phyloP scores from a whole-genome alignment of 2,113 vertebrate species.

The Cervus canadensis region DNA sequence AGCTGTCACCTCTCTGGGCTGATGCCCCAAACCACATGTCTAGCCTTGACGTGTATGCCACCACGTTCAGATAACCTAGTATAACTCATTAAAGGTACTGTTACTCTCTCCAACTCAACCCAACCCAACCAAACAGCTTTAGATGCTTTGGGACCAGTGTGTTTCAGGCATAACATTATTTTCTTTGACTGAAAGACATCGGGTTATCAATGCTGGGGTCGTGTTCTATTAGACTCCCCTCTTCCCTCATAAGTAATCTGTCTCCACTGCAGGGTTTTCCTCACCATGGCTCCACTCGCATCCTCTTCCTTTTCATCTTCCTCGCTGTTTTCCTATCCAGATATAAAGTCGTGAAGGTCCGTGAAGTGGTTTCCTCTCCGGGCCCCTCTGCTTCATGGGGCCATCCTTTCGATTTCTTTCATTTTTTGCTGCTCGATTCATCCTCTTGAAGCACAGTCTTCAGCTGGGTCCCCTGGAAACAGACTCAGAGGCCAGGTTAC shows the following conservation, averaged over 20 bases:
- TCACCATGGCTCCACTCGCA: neutral
- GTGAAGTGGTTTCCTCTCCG: neutral
- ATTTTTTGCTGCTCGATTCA: neutral
- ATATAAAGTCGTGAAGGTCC: neutral
- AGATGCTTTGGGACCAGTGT: neutral
- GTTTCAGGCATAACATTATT: neutral
- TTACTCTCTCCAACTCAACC: neutral
- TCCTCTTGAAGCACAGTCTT: neutral
- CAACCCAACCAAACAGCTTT: neutral
- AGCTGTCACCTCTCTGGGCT: neutral
- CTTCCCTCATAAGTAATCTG: neutral
- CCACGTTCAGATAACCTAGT: neutral
- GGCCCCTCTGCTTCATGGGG: neutral
- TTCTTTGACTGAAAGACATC: neutral
- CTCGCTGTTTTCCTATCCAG: neutral
- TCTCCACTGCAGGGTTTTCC: neutral
- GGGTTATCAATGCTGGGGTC: neutral
- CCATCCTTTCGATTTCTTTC: neutral
- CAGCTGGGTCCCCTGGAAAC: neutral
- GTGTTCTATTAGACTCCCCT: neutral
- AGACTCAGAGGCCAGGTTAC: neutral
- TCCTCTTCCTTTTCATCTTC: neutral
- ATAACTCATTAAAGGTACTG: neutral
- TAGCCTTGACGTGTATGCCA: neutral
- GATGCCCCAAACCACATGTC: neutral